phyloP scores from a whole-genome alignment of 2,113 vertebrate species.

The Solea solea region DNA sequence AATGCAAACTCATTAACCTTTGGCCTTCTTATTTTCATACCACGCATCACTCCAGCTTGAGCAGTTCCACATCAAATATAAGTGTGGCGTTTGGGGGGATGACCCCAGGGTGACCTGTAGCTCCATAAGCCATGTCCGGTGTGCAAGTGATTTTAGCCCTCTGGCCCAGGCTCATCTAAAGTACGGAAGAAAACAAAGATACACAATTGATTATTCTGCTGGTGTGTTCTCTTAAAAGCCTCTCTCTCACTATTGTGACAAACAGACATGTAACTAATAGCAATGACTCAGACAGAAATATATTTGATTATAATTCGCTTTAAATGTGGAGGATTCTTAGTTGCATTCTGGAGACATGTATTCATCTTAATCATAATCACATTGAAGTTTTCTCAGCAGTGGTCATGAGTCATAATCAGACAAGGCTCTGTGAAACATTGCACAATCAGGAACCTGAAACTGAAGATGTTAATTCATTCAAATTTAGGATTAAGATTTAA shows the following conservation, averaged over 20 bases:
- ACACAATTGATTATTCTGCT: not conserved
- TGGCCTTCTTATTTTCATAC: slow-evolving; percentile 67
- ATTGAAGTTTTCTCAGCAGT: no score
- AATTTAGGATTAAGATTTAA: no score
- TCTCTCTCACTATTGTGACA: not conserved
- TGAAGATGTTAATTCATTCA: no score
- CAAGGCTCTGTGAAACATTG: no score
- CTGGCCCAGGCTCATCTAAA: slow-evolving; percentile 96
- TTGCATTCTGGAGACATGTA: no score
- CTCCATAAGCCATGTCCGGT: slow-evolving; percentile 96
- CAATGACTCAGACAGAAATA: no score
- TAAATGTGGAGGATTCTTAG: no score
- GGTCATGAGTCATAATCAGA: no score
- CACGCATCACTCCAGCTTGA: slow-evolving; percentile 91
- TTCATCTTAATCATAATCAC: no score
- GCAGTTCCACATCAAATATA: slow-evolving; percentile 97
- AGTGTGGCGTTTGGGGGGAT: slow-evolving; percentile 98
- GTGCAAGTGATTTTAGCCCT: slow-evolving; percentile 97
- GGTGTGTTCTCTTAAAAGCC: not conserved
- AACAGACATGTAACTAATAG: no score
- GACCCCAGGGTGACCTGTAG: slow-evolving; percentile 95
- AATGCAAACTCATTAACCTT: slow-evolving; percentile 39
- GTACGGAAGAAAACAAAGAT: not conserved
- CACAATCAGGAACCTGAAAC: not conserved
- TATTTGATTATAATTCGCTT: no score